Evolutionary conservation across 2,797 vertebrate species (phyloP).

Genomic region (Rhynchonycteris naso): DNA sequence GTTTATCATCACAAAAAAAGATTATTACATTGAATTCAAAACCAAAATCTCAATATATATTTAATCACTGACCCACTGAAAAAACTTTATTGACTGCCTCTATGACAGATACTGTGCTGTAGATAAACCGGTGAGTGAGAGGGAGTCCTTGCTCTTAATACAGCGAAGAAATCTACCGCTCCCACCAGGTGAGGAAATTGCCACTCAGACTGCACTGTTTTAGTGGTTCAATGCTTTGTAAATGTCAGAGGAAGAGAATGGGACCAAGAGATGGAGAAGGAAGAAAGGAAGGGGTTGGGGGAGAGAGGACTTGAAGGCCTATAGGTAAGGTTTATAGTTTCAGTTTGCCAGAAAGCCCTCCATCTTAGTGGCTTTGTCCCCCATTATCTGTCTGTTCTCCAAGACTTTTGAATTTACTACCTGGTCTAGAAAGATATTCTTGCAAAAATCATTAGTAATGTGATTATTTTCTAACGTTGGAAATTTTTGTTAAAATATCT

Average conservation of each 20-base stretch:
- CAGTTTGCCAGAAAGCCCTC: not conserved
- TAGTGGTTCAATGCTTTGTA: not conserved
- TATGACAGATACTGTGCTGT: not conserved
- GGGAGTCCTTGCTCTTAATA: not conserved
- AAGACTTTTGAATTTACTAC: not conserved
- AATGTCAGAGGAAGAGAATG: not conserved
- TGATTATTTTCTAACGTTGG: constrained; percentile 24
- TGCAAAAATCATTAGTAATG: not conserved
- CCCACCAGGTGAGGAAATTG: not conserved
- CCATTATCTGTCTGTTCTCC: not conserved
- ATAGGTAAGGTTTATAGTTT: not conserved
- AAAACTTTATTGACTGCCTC: not conserved
- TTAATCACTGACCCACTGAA: not conserved
- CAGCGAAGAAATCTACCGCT: not conserved
- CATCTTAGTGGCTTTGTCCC: not conserved
- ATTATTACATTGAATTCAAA: not conserved
- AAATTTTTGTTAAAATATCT: not conserved
- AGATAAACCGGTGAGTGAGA: not conserved
- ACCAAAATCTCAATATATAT: not conserved
- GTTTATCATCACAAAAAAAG: constrained; percentile 4
- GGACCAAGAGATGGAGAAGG: not conserved
- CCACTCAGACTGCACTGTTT: not conserved
- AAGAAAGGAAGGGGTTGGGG: not conserved
- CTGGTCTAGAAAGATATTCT: not conserved
- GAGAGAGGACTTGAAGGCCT: not conserved